Base-by-base conservation (phyloP, 2,797 vertebrate species). In the Oryzias sinensis region DNA sequence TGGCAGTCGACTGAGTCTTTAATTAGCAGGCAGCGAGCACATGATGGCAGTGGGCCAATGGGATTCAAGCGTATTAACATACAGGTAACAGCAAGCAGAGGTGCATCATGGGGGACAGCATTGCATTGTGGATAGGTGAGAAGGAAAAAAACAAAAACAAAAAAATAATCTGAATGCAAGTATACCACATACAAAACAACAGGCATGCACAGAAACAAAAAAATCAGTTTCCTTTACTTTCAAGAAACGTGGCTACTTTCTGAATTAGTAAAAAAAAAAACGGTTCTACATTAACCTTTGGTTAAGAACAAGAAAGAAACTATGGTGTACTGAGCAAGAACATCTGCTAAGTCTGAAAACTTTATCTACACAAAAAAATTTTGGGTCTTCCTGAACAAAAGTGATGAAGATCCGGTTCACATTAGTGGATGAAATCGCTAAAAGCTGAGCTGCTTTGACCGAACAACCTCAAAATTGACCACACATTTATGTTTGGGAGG, bases 21-120 rank as follows among this genome's bases (percentile, higher is more conserved):
- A 93, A 98, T 95, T 97, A 98, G 97, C 95, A 97, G 96, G 96
- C 96, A 98, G 97, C 95, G 96, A 99, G 96, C 96, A 98, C 97
- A 99, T 98, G 97, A 99, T 98, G 97, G 96, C 96, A 98, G 96
- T 96, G 96, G 96, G 96, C 97, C 97, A 99, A 99, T 99, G 97
- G 97, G 96, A 95, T 94, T 99, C 97, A 99, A 99, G 97, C 97
- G 97, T 98, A 97, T 98, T 99, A 99, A 99, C 97, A 99, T 97
- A 99, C 96, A 98, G 97, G 97, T 98, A 98, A 98, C 97, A 98
- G 97, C 97, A 99, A 98, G 96, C 96, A 97, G 95, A 98, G 95
- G 96, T 97, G 96, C 96, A 86, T 98, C 96, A 98, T 98, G 96
- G 95, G 59, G 95, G 94, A 96, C 96, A 96, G 96, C 95, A 97